Base-by-base conservation (phyloP, 2,888 invertebrate genomes). In the Lasioglossum oenotherae region DNA sequence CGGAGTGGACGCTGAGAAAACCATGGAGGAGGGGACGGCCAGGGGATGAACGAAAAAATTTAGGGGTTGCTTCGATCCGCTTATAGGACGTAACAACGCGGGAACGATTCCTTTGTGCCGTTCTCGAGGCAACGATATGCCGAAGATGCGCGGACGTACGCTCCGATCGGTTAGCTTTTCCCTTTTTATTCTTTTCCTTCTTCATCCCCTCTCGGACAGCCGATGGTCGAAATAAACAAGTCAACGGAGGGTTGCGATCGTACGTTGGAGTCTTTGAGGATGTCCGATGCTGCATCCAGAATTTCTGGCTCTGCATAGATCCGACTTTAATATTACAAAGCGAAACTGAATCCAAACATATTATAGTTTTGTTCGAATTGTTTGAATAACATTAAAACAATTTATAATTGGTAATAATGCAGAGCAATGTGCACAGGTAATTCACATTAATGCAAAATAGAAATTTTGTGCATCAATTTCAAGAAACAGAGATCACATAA, bases 1-100 rank as follows among this genome's bases (percentile, higher is more conserved):
- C 87, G 69, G 67, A 69, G 69, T 69, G 69, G 69, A 69, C 69
- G 69, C 38, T 10, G 19, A n/a, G 69, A 41, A 35, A 69, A 38
- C 38, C 38, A 8, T 53, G 53, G 6, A 53, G 23, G 67, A 35
- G 35, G 67, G 67, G 35, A 31, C 23, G 80, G 73, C 75, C 72
- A 14, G 49, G 78, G 73, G 69, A 78, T 64, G 82, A 75, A 80
- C 72, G 77, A 73, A 82, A 84, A 87, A 86, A 87, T 87, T 85
- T 86, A 23, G 79, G 88, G 89, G 87, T 84, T 67, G 87, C 84
- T 76, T 88, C 89, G 82, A 92, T 92, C 91, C 91, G 91, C 90
- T 92, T 92, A 92, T 74, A 78, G 82, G 57, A 79, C 46, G 83
- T 86, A 80, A 81, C 87, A 76, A 77, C 80, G 76, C 74, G 77